Base-by-base conservation (phyloP, 2,797 vertebrate species). In the Dipus sagitta region DNA sequence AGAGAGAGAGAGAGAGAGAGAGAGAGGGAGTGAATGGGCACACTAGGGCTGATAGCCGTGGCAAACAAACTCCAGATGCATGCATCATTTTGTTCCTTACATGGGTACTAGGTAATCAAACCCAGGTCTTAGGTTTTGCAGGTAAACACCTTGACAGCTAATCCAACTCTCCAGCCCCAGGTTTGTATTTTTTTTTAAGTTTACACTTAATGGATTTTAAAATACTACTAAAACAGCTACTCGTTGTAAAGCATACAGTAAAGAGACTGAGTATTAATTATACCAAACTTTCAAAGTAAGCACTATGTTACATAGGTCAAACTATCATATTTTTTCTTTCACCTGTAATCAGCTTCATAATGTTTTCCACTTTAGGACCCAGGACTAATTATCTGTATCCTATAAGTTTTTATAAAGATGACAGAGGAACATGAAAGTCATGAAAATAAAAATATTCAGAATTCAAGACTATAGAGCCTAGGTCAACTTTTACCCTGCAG, bases 181-280 rank as follows among this genome's bases (percentile, higher is more conserved):
- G 1, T 52, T 93, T 81, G 65, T 70, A 86, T 34, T 82, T 91
- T 82, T 91, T 4, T 75, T 93, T 80, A 15, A 62, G 24, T 67
- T 80, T 70, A 84, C 72, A 74, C 68, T 82, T 93, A 5, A 47
- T 7, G 47, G 47, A 47, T 47, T 47, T 47, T 9, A 47, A 47
- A 47, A 47, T 47, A 47, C 47, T 47, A 47, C 47, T 47, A 47
- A 47, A 47, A 47, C 38, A 47, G 47, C 47, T 47, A 47, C 47
- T 47, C 8, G 47, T 47, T 47, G 42, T 47, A 47, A 47, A 47
- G 47, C 47, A 47, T 47, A 47, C 47, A 47, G 47, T 47, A 47
- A 47, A 47, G 47, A 86, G 5, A 64, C 5, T 71, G 11, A 4
- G 0, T 34, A 76, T 71, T 18, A 83, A 17, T 83, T 71, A 92